Evolutionary conservation across 2,888 invertebrate genomes (phyloP), one percentile per base, ranked within the genome.

Genomic region (Baronia brevicornis): DNA sequence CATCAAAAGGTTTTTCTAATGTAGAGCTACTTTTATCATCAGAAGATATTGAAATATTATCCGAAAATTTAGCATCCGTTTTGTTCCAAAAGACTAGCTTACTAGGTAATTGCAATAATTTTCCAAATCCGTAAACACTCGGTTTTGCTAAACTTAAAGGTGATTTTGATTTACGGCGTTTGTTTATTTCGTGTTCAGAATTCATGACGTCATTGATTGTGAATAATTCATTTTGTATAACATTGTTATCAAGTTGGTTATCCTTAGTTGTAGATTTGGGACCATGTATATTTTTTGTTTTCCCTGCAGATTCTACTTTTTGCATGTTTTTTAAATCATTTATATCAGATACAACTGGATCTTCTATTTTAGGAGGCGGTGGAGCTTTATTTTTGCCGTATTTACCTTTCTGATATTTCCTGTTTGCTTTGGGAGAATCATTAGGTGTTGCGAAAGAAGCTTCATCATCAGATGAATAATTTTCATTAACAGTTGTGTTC

Each of bases 61-160:
- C 74, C 11, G 54, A 38, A 1, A 49, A 36, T 54, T 65, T 73
- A 5, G 75, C 71, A 19, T 84, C 84, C 39, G 50, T 60, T 64
- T 79, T 86, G 45, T 82, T 66, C 86, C 87, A 87, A 61, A 87
- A 86, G 19, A 74, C 84, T 37, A 88, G 63, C 66, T 86, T 87
- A 43, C 82, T 77, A 4, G 88, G 87, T 29, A 88, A 56, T 39
- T 85, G 85, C 36, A 88, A 71, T 36, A 88, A 48, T 60, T 73
- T 82, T 9, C 73, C 67, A 25, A 85, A 61, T n/a, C 77, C 63
- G 4, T 70, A 67, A 43, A 47, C 50, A 28, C 54, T 66, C n/a
- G 47, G 56, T 57, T 72, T 79, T 2, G 60, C 43, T 11, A 57
- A 42, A 38, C 61, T 59, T 4, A 46, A 54, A 1, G 78, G 79